Percentiles rank a stretch among this genome's conserved stretches.
phyloP scores from a whole-genome alignment of 2,888 invertebrate species.

The Cataglyphis rosenhaueri region DNA sequence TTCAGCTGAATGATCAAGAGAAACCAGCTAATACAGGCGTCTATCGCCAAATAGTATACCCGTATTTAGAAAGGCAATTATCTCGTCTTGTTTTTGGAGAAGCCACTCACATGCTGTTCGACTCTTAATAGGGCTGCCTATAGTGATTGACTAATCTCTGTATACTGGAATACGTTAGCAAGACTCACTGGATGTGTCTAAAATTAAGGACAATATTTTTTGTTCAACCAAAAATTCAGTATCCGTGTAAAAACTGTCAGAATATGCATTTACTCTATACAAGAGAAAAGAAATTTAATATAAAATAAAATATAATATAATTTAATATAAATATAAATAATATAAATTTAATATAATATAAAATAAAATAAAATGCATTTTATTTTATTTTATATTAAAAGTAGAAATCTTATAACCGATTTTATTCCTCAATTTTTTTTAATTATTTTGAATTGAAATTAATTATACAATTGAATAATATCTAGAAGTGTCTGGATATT shows the following conservation, averaged over 20 bases:
- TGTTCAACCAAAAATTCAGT: background rate
- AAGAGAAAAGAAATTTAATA: background rate
- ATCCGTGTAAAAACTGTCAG: background rate
- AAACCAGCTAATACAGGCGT: constrained; percentile 54
- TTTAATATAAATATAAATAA: no score
- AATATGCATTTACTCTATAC: background rate
- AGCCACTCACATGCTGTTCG: constrained; percentile 75
- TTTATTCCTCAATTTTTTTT: no score
- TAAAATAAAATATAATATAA: no score
- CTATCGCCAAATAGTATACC: constrained; percentile 63
- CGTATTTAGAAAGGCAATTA: constrained; percentile 77
- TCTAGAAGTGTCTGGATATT: background rate
- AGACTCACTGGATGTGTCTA: background rate
- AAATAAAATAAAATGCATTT: background rate
- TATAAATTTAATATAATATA: no score
- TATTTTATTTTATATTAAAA: background rate
- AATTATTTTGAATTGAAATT: no score
- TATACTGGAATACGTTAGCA: background rate
- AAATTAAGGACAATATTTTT: background rate
- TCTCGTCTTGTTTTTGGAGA: constrained; percentile 79
- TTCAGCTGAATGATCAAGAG: constrained; percentile 78
- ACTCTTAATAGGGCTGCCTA: constrained; percentile 64
- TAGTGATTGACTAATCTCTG: constrained; percentile 1
- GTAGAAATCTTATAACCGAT: background rate
- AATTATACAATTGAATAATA: no score